These are phyloP conservation scores for Buceros bicornis DNA, from an alignment of 2,797 vertebrate genomes.

Conservation along the genomic window DNA sequence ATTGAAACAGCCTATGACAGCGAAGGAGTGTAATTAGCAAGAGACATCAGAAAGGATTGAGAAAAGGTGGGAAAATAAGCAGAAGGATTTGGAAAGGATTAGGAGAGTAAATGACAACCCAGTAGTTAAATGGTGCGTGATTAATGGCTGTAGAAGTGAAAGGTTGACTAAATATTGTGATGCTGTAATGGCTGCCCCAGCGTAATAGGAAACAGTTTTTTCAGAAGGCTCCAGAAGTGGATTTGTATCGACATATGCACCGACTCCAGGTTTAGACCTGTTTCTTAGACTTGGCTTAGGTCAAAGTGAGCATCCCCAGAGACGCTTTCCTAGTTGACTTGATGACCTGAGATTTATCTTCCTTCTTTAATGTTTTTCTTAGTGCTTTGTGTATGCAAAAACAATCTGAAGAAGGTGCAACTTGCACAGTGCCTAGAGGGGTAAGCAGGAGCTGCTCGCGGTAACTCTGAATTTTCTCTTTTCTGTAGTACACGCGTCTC, in stretches of 20 bases:
- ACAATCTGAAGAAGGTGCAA: neutral
- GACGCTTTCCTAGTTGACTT: neutral
- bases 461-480: neutral
- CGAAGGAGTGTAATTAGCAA: slow-evolving; percentile 62
- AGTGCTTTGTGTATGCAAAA: neutral
- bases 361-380: neutral
- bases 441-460: neutral
- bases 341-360: neutral
- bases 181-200: slow-evolving; percentile 33
- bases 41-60: slow-evolving; percentile 9
- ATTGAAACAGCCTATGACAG: slow-evolving; percentile 15
- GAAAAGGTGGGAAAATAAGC: slow-evolving; percentile 63
- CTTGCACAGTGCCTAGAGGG: neutral
- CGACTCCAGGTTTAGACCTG: neutral
- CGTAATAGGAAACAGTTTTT: neutral
- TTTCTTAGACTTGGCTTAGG: neutral
- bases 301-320: neutral
- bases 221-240: neutral
- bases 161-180: slow-evolving; percentile 69
- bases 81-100: slow-evolving; percentile 60
- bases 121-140: slow-evolving; percentile 63
- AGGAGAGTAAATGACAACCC: slow-evolving; percentile 54
- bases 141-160: slow-evolving; percentile 59
- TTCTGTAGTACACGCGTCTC: neutral
- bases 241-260: neutral